Conservation (phyloP, 2,888 invertebrate species). For the Apantesis nais region DNA sequence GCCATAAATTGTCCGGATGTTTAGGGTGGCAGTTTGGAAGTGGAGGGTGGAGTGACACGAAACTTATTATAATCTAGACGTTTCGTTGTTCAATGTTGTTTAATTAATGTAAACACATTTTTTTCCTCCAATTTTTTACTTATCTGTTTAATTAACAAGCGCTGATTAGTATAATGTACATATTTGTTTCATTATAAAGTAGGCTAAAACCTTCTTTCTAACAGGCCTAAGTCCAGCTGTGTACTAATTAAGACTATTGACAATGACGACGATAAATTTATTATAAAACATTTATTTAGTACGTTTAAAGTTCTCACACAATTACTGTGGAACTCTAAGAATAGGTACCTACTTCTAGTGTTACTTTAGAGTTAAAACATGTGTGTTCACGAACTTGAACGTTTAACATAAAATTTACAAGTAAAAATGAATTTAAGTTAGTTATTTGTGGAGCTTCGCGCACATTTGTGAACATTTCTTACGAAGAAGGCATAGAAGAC, state of each 20-base stretch:
- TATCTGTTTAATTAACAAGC: neutral
- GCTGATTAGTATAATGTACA: no score
- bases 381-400: no score
- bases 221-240: no score
- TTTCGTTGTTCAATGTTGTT: neutral
- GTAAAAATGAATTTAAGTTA: neutral
- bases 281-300: no score
- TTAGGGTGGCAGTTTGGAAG: slow-evolving; percentile 36
- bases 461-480: neutral
- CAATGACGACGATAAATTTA: no score
- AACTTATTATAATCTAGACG: neutral
- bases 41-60: neutral
- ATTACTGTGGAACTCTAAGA: neutral
- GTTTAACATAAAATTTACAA: neutral
- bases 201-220: no score
- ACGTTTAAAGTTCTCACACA: no score
- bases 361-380: no score
- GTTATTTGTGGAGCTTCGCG: neutral
- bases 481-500: neutral
- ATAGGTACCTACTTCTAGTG: no score
- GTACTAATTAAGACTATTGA: no score
- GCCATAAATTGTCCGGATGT: slow-evolving; percentile 61
- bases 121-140: neutral
- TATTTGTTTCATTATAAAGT: no score
- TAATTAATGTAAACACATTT: no score